phyloP scores from a whole-genome alignment of 2,113 vertebrate genomes.

The Tragulus kanchil region DNA sequence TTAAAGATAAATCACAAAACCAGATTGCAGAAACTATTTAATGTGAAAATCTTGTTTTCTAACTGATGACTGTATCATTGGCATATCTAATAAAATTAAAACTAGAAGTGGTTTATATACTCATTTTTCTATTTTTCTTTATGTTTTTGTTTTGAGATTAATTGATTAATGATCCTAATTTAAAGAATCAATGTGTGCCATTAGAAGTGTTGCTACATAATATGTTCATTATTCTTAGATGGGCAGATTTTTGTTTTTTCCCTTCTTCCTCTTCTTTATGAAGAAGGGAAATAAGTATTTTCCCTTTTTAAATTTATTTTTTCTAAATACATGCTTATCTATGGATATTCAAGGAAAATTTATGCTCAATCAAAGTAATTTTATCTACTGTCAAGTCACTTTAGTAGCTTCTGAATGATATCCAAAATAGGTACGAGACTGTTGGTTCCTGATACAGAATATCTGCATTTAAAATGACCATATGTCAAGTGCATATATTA shows the following conservation, averaged over 20 bases:
- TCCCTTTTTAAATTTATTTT: constrained; percentile 68
- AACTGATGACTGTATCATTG: not conserved
- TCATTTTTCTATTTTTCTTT: constrained; percentile 45
- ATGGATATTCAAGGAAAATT: constrained; percentile 59
- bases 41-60: not conserved
- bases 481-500: constrained; percentile 66
- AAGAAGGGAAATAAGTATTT: constrained; percentile 29
- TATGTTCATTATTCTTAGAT: constrained; percentile 57
- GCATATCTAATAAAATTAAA: constrained; percentile 36
- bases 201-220: constrained; percentile 53
- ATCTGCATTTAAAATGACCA: constrained; percentile 78
- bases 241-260: not conserved
- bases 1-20: not conserved
- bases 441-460: constrained; percentile 71
- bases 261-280: not conserved
- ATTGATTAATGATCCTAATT: constrained; percentile 55
- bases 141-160: constrained; percentile 52
- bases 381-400: constrained; percentile 65
- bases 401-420: constrained; percentile 48
- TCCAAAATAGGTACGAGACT: constrained; percentile 47
- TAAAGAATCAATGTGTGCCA: constrained; percentile 66
- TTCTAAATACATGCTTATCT: constrained; percentile 72
- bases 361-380: constrained; percentile 67
- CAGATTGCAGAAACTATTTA: not conserved
- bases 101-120: not conserved